These are phyloP conservation scores for Melanotaenia duboulayi DNA, from an alignment of 2,113 vertebrate species.

Conservation along the genomic window DNA sequence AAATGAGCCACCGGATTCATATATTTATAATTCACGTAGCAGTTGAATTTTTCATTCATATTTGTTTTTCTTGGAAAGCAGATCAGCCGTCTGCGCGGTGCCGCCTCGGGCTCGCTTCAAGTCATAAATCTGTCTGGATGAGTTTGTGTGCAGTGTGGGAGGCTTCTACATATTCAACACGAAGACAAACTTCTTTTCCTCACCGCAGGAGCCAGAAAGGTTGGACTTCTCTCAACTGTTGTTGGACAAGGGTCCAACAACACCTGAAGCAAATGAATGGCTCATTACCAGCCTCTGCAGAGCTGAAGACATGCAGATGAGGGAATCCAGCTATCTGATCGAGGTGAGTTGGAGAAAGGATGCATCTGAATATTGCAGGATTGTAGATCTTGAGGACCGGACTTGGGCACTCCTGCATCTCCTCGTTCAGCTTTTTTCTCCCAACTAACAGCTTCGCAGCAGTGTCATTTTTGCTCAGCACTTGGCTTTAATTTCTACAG, in stretches of 20 bases:
- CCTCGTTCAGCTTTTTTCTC: too few relatives aligned
- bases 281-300: too few relatives aligned
- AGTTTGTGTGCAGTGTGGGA: constrained; percentile 14
- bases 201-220: not conserved
- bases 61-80: constrained; percentile 38
- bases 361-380: too few relatives aligned
- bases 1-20: not conserved
- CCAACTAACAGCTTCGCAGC: not conserved
- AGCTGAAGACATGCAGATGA: too few relatives aligned
- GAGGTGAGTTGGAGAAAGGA: too few relatives aligned
- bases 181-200: not conserved
- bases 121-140: constrained; percentile 37
- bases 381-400: too few relatives aligned
- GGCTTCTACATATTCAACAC: constrained; percentile 21
- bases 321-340: too few relatives aligned
- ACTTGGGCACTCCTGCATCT: too few relatives aligned
- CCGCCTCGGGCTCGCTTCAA: not conserved
- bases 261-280: too few relatives aligned
- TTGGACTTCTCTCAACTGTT: not conserved
- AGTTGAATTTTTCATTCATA: constrained; percentile 21
- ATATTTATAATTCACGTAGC: constrained; percentile 27
- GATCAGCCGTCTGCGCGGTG: not conserved
- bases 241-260: too few relatives aligned
- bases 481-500: not conserved
- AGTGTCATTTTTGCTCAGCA: too few relatives aligned